Percentiles rank a stretch among this genome's conserved stretches.
These are phyloP conservation scores for Escarpia spicata DNA, from an alignment of 2,888 invertebrate species.

Conservation along the genomic window DNA sequence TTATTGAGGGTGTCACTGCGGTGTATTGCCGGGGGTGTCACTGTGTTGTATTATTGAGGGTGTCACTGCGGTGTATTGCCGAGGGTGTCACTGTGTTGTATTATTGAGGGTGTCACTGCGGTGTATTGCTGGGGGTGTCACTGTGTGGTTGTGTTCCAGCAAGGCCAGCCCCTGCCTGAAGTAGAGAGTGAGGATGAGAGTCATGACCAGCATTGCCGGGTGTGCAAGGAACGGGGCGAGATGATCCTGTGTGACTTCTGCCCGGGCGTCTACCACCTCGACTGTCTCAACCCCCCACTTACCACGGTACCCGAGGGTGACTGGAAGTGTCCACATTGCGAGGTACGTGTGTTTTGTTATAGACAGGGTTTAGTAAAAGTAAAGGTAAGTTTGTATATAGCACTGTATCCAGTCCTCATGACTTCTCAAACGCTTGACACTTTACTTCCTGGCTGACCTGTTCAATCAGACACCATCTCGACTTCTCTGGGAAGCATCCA, in stretches of 20 bases:
- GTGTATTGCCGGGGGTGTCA: no score
- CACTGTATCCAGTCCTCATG: no score
- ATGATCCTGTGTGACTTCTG: slow-evolving; percentile 47
- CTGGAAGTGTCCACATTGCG: slow-evolving; percentile 48
- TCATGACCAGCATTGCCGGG: slow-evolving; percentile 32
- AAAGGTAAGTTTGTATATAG: neutral
- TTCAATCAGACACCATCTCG: no score
- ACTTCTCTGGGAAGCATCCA: no score
- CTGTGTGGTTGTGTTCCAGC: neutral
- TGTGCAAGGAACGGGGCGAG: slow-evolving; percentile 44
- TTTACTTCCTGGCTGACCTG: no score
- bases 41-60: no score
- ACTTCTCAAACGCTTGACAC: no score
- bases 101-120: no score
- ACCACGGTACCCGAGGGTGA: slow-evolving; percentile 45
- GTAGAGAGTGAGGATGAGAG: neutral
- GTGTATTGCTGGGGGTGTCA: neutral
- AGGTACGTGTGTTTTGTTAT: slow-evolving; percentile 35
- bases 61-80: no score
- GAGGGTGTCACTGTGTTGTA: no score
- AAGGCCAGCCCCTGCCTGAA: neutral
- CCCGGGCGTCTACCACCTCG: slow-evolving; percentile 43
- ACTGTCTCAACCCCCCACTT: slow-evolving; percentile 44
- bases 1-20: no score
- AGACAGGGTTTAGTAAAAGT: neutral